These are phyloP conservation scores for Zaprionus bogoriensis DNA, from an alignment of 2,888 invertebrate species.

Conservation along the genomic window DNA sequence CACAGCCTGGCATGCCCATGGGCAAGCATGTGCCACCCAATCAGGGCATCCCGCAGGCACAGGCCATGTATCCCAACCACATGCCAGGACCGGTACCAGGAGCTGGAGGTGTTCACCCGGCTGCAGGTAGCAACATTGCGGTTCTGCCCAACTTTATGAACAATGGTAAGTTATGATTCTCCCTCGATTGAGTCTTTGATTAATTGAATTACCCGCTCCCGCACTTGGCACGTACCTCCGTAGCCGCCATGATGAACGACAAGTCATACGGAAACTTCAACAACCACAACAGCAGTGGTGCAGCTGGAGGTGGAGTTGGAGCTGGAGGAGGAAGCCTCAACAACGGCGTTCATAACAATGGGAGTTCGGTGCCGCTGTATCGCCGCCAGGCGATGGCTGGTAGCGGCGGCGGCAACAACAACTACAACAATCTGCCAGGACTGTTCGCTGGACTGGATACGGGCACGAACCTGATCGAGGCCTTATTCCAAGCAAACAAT, in stretches of 20 bases:
- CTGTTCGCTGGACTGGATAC: conserved; percentile 66
- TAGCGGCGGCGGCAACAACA: conserved; percentile 74
- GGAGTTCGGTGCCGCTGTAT: conserved; percentile 83
- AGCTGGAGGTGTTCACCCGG: conserved; percentile 25
- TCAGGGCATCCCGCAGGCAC: conserved; percentile 39
- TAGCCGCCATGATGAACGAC: conserved; percentile 55
- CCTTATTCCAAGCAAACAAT: conserved; percentile 77
- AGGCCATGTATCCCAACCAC: conserved; percentile 45
- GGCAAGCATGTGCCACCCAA: conserved; percentile 39
- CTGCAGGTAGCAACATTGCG: conserved; percentile 24
- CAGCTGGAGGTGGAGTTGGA: background rate
- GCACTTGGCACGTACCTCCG: too few relatives aligned
- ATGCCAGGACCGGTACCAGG: conserved; percentile 40
- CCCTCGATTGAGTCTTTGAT: background rate
- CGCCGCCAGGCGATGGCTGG: conserved; percentile 82
- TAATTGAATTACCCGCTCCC: too few relatives aligned
- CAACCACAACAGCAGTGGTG: conserved; percentile 49
- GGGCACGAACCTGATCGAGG: conserved; percentile 79
- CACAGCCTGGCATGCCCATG: conserved; percentile 27
- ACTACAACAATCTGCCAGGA: conserved; percentile 62
- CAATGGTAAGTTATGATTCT: conserved; percentile 60
- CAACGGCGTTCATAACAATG: conserved; percentile 62
- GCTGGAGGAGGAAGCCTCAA: conserved; percentile 33
- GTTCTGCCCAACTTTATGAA: conserved; percentile 58
- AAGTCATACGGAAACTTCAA: conserved; percentile 53